phyloP scores from a whole-genome alignment of 2,113 vertebrate species.

The Oryzias melastigma region DNA sequence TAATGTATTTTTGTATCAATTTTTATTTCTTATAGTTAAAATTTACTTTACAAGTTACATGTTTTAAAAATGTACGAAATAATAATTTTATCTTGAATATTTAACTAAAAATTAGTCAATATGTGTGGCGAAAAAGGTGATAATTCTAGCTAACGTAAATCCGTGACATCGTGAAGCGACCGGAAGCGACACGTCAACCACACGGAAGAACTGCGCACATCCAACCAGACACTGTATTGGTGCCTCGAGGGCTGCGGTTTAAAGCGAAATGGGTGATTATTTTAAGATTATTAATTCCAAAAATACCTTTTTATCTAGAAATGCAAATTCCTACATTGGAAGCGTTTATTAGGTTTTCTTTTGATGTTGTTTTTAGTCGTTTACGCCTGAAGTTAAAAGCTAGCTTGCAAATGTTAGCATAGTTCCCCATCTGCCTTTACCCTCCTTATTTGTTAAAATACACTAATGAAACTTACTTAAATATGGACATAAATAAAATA shows the following conservation, averaged over 20 bases:
- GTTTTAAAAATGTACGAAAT: too few species aligned
- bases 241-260: not conserved
- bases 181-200: constrained; percentile 67
- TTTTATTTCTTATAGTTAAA: not conserved
- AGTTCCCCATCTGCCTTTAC: too few species aligned
- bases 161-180: constrained; percentile 39
- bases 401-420: too few species aligned
- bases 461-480: not conserved
- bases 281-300: not conserved
- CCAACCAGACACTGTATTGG: not conserved
- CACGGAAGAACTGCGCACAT: constrained; percentile 51
- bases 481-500: not conserved
- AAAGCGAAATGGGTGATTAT: constrained; percentile 59
- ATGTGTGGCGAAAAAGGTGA: constrained; percentile 27
- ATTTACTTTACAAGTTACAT: not conserved
- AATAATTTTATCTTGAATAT: too few species aligned
- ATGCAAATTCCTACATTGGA: not conserved
- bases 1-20: not conserved
- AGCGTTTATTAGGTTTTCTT: not conserved
- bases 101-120: not conserved
- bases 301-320: not conserved
- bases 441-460: too few species aligned
- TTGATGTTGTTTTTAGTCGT: not conserved
- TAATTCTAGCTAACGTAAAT: not conserved
- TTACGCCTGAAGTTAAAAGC: too few species aligned